Evolutionary conservation across 2,797 vertebrate genomes (phyloP), one percentile per base, ranked within the genome.

Genomic region (Lepus oiostolus): DNA sequence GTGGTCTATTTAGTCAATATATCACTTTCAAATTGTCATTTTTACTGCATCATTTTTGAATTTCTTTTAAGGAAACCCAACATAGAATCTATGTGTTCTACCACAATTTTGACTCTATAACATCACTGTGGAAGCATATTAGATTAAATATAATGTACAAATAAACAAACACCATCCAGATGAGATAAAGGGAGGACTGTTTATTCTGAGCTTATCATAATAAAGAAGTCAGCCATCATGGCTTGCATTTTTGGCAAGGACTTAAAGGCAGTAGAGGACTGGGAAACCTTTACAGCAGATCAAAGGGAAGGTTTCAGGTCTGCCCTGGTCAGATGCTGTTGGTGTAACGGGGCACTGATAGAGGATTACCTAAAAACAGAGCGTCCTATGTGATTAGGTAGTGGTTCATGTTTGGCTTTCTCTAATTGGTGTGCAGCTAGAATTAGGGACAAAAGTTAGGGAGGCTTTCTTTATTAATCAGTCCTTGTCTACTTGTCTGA

Each of bases 391-490:
- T 32, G 7, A 38, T 63, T 80, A 10, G 6, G 87, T 63, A 75
- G 10, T 6, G 5, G n/a, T 52, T 1, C n/a, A 71, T 28, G 42
- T 30, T 60, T 90, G 42, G 0, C 19, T 88, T n/a, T 88, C 22
- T 91, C n/a, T 67, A 22, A 14, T 76, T 85, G 50, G 35, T 82
- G 16, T 9, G 68, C 70, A 67, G 42, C 13, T 80, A n/a, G 30
- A 62, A 83, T 50, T 63, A 65, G 11, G 17, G 4, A 72, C 28
- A 77, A 81, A 96, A 85, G 71, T 28, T 52, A 22, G 12, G 24
- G 22, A 93, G 52, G 30, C 19, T 35, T 14, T 72, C 28, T 74
- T 94, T 84, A 86, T 90, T 91, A 62, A 84, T 85, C n/a, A n/a
- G 75, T 52, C 22, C 12, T 81, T 13, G 19, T 22, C 47, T 52